Conservation (phyloP, 1,140 invertebrate species). For the Octopus bimaculoides region DNA sequence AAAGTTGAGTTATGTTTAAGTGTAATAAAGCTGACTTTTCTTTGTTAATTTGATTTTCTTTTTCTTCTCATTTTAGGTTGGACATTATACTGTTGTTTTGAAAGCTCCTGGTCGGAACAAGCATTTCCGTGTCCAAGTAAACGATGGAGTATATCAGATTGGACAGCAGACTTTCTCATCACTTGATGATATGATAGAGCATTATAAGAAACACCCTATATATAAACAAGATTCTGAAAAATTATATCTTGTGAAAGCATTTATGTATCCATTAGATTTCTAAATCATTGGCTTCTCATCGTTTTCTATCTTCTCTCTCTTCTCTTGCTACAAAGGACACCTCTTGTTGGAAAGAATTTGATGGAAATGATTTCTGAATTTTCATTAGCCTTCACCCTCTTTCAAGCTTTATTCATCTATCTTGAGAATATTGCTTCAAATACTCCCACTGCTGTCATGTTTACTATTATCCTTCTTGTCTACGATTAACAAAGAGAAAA, state of each 20-base stretch:
- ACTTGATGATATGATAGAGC: conserved; percentile 93
- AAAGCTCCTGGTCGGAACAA: conserved; percentile 97
- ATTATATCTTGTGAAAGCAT: conserved; percentile 53
- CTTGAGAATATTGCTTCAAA: no score
- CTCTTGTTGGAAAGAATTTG: no score
- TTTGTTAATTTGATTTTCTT: conserved; percentile 18
- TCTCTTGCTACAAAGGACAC: no score
- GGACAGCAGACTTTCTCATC: conserved; percentile 96
- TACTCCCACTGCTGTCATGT: no score
- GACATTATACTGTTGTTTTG: conserved; percentile 96
- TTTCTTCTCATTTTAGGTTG: conserved; percentile 69
- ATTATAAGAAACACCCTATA: conserved; percentile 97
- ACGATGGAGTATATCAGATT: conserved; percentile 91
- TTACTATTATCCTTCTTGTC: no score
- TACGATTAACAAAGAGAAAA: no score
- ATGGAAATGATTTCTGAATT: no score
- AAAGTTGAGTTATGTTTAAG: no score
- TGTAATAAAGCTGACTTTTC: neutral
- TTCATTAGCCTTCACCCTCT: no score
- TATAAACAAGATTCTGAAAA: conserved; percentile 67
- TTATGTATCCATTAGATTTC: conserved; percentile 40
- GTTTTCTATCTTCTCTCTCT: no score
- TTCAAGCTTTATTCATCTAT: no score
- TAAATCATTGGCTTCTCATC: conserved; percentile 16
- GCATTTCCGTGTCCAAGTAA: conserved; percentile 95